Base-by-base conservation (phyloP, 2,797 vertebrate species). In the Cryptoblepharus egeriae region DNA sequence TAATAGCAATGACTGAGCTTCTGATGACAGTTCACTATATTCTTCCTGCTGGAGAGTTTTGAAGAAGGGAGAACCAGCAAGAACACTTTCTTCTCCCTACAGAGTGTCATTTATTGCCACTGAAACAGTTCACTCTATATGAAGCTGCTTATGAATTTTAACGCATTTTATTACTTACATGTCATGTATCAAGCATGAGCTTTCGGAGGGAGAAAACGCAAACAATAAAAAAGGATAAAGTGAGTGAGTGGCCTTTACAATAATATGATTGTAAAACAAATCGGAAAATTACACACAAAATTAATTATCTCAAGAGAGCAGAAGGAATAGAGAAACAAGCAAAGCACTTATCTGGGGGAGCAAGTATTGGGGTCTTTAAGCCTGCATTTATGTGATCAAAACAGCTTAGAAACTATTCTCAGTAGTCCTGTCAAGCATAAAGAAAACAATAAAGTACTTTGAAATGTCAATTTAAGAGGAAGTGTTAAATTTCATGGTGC, bases 111-210 rank as follows among this genome's bases (percentile, higher is more conserved):
- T 84, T 69, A 70, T 69, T 69, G 55, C 77, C 64, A 75, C 83
- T 30, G 64, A 80, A 69, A 26, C 71, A 5, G 26, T 32, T 75
- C 39, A 63, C 42, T 75, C 28, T 80, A 75, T 70, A 80, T 80
- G 65, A 85, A 63, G 28, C 72, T 75, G 49, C 72, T 70, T 75
- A 85, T 80, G 72, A 80, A 85, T 80, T 80, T 75, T 71, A 75
- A 64, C 65, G 76, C 45, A 75, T 80, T 57, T 70, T 58, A 80
- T 75, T 80, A 85, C 78, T 55, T 28, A 64, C 69, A 75, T 84
- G 77, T 57, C 72, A 83, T 65, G 63, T 78, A 78, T 65, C 60
- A 80, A 76, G 32, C 83, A 64, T 42, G 65, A 80, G 65, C 28
- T 26, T 75, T 55, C 32, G 2, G 52, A 13, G 72, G 24, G 26